Base-by-base conservation (phyloP, 1,140 invertebrate genomes). In the Papilio dardanus region DNA sequence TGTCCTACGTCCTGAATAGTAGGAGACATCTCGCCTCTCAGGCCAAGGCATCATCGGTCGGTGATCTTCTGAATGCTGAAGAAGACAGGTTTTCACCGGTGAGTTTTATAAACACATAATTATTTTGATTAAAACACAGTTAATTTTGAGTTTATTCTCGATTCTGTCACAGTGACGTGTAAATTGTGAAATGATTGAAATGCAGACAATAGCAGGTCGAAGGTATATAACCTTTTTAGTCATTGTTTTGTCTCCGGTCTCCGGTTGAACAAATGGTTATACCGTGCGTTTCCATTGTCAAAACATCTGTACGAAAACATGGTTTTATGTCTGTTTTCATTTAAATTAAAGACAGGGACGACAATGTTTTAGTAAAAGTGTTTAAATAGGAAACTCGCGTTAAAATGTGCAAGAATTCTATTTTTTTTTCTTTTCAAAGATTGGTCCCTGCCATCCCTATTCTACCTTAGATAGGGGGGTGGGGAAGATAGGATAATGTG, bases 1-100 rank as follows among this genome's bases (percentile, higher is more conserved):
- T 94, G 77, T 93, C 92, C 19, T 91, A 89, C 75, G 93, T 94
- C 42, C 82, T 94, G 83, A 92, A 92, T 71, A 88, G 83, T 77
- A 82, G 93, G 74, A 82, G 87, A 79, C 89, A 92, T 66, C 79
- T 91, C 33, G 82, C 90, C 69, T 86, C 75, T 50, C 90, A 91
- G 78, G 83, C 87, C 71, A 90, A 88, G 77, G 90, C 92, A 86
- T 93, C 93, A 28, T 93, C 88, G 14, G 92, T 93, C 16, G 93
- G 92, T 12, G 91, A 94, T 78, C 88, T 94, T 54, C 86, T 94
- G 0, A 90, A 90, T 31, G 83, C 92, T 35, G 91, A 92, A 28
- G 91, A 93, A 46, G 91, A 92, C 74, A 86, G 89, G 67, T 90
- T 86, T 74, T 74, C 88, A 74, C 85, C 87, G 91, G 91, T 92